A percentile compares a stretch with the other conserved stretches of the same genome.
These are phyloP conservation scores for Leptothorax acervorum DNA, from an alignment of 2,888 invertebrate species.

Conservation along the genomic window DNA sequence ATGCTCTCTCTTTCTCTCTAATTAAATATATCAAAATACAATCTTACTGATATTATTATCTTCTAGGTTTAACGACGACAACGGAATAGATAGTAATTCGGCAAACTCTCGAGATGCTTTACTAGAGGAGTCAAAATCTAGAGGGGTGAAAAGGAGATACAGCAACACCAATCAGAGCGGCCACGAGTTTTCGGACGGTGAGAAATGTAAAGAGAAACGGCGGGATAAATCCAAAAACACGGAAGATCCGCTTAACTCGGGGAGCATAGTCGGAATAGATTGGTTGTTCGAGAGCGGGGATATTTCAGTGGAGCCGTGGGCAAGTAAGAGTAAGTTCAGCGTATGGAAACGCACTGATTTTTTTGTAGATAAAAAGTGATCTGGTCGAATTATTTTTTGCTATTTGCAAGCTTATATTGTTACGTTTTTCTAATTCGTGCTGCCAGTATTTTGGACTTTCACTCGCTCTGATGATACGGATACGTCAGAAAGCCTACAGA, in stretches of 20 bases:
- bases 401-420: constrained; percentile 54
- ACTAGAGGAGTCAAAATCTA: constrained; percentile 79
- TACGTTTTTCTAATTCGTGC: constrained; percentile 79
- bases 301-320: constrained; percentile 80
- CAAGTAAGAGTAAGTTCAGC: constrained; percentile 81
- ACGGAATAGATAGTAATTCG: constrained; percentile 81
- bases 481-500: constrained; percentile 84
- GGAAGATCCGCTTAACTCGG: constrained; percentile 81
- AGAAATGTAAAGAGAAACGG: constrained; percentile 77
- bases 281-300: constrained; percentile 88
- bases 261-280: constrained; percentile 88
- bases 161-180: constrained; percentile 84
- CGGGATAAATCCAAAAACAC: constrained; percentile 77
- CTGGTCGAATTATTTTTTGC: constrained; percentile 37
- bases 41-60: neutral
- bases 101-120: constrained; percentile 83
- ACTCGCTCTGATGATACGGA: constrained; percentile 85
- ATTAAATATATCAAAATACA: neutral
- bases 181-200: constrained; percentile 82
- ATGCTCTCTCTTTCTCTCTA: constrained; percentile 4
- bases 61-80: constrained; percentile 81
- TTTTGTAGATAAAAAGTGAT: neutral
- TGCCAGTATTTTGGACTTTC: constrained; percentile 84
- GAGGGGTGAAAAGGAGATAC: constrained; percentile 77
- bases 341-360: constrained; percentile 6